Evolutionary conservation across 2,888 invertebrate species (phyloP).

Genomic region (Pseudococcus jackbeardsleyi): DNA sequence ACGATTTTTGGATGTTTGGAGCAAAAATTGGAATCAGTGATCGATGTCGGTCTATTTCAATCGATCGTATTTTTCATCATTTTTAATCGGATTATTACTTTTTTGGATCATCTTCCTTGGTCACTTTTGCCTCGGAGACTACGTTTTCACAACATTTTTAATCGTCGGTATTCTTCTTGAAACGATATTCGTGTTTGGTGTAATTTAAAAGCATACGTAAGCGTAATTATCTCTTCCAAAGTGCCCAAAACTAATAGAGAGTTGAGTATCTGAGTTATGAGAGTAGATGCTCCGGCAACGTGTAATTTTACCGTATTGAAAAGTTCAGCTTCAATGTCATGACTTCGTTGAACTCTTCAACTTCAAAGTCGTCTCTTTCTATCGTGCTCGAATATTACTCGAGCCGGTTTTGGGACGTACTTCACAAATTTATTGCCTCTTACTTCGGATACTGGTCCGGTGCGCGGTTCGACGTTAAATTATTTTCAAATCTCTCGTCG

Average conservation of each 20-base stretch:
- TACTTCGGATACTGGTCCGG: neutral
- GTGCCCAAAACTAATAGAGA: neutral
- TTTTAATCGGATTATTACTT: neutral
- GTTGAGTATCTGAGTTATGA: neutral
- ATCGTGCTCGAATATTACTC: neutral
- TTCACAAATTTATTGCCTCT: conserved; percentile 2
- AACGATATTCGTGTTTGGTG: neutral
- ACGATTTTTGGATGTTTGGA: neutral
- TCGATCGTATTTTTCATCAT: neutral
- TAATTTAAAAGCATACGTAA: neutral
- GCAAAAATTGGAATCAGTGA: neutral
- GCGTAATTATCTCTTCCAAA: neutral
- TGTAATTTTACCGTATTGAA: neutral
- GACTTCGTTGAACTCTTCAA: conserved; percentile 10
- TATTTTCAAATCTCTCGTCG: neutral
- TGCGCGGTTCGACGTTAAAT: neutral
- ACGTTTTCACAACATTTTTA: neutral
- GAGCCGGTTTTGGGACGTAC: conserved; percentile 8
- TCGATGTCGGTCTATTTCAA: neutral
- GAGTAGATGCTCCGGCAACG: neutral
- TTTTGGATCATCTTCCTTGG: neutral
- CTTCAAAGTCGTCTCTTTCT: neutral
- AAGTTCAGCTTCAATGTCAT: neutral
- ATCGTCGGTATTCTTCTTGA: neutral
- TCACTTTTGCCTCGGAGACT: neutral